A percentile compares a stretch with the other conserved stretches of the same genome.
Conservation (phyloP, 2,797 vertebrate species). For the Parauchenoglanis punctatus region DNA sequence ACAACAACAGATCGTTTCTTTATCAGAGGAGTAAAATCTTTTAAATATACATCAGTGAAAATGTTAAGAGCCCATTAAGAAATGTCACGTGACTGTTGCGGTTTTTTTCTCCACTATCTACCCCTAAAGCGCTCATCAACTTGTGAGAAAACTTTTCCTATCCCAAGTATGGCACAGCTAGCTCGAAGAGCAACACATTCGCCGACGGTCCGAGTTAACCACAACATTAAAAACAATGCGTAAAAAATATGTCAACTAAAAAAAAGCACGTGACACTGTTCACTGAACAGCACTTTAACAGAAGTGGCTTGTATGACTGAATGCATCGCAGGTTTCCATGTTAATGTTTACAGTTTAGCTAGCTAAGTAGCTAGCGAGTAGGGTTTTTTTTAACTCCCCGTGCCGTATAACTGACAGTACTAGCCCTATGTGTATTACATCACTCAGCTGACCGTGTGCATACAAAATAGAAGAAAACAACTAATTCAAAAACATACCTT, state of each 20-base stretch:
- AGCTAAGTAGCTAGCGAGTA: neutral
- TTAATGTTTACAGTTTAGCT: conserved; percentile 17
- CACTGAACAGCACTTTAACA: too few relatives aligned
- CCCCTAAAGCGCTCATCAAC: neutral
- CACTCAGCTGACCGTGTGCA: neutral
- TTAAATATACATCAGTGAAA: neutral
- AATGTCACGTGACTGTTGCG: neutral
- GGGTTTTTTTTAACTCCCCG: neutral
- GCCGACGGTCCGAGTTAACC: neutral
- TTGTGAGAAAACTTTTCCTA: neutral
- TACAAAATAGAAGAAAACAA: neutral
- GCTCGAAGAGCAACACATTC: neutral
- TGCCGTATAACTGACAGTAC: neutral
- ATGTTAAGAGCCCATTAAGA: neutral
- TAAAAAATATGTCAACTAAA: neutral
- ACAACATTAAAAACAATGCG: neutral
- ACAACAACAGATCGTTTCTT: neutral
- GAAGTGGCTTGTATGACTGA: neutral
- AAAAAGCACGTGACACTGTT: neutral
- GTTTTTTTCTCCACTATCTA: neutral
- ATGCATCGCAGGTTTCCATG: neutral
- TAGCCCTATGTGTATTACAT: neutral
- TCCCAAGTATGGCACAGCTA: neutral
- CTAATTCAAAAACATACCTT: conserved; percentile 17
- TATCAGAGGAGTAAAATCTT: neutral